Evolutionary conservation across 2,113 vertebrate genomes (phyloP).

Genomic region (Sphyrna mokarran): DNA sequence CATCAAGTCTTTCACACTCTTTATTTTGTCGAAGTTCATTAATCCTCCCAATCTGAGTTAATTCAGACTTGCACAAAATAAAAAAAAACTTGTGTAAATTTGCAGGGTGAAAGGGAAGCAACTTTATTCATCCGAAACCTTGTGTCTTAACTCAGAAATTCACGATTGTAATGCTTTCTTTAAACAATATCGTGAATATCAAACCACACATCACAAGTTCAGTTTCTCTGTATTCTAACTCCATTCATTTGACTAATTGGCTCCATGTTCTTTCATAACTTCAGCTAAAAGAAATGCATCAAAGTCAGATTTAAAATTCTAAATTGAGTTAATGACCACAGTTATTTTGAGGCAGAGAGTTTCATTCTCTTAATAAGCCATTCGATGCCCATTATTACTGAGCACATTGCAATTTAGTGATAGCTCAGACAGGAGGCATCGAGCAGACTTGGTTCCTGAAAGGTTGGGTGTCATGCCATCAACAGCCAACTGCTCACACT

Average conservation of each 20-base stretch:
- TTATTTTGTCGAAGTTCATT: constrained; percentile 39
- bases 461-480: too few species aligned
- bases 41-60: constrained; percentile 38
- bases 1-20: constrained; percentile 36
- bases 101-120: constrained; percentile 23
- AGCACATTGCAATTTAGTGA: not conserved
- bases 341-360: not conserved
- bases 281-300: not conserved
- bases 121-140: not conserved
- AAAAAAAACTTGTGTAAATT: constrained; percentile 19
- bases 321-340: not conserved
- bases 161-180: not conserved
- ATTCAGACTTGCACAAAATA: constrained; percentile 36
- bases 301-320: not conserved
- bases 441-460: too few species aligned
- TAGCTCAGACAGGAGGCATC: too few species aligned
- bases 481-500: too few species aligned
- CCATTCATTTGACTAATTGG: not conserved
- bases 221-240: not conserved
- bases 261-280: not conserved
- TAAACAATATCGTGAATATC: not conserved
- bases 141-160: not conserved
- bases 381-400: not conserved
- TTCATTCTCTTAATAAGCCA: not conserved
- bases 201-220: not conserved